These are phyloP conservation scores for Plebejus melissa DNA, from an alignment of 2,888 invertebrate species.

Conservation along the genomic window DNA sequence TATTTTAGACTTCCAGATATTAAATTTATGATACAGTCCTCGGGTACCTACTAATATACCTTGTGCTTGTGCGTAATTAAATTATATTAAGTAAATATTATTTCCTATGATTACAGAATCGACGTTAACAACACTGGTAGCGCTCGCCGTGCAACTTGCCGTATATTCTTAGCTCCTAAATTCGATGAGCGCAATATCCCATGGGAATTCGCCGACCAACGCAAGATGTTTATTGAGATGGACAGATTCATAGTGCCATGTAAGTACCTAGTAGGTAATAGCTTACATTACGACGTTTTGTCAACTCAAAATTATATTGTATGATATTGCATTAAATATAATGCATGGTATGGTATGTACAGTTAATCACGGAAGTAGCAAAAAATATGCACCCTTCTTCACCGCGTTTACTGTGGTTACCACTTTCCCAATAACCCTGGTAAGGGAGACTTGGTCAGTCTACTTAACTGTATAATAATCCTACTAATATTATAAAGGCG, in stretches of 20 bases:
- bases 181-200: constrained; percentile 83
- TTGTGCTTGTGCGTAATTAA: no score
- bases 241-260: constrained; percentile 83
- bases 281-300: no score
- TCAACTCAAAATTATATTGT: no score
- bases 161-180: constrained; percentile 85
- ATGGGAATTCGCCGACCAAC: constrained; percentile 82
- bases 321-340: no score
- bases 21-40: not conserved
- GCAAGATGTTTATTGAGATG: constrained; percentile 85
- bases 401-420: not conserved
- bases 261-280: constrained; percentile 55
- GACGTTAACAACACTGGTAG: constrained; percentile 71
- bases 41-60: no score
- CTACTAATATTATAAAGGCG: no score
- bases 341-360: no score
- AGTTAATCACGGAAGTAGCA: no score
- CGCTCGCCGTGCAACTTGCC: constrained; percentile 79
- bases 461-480: not conserved
- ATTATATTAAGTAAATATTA: not conserved
- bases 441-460: not conserved
- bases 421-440: not conserved
- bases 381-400: no score
- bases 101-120: constrained; percentile 50
- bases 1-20: not conserved